Evolutionary conservation across 2,113 vertebrate species (phyloP).

Genomic region (Apus apus): DNA sequence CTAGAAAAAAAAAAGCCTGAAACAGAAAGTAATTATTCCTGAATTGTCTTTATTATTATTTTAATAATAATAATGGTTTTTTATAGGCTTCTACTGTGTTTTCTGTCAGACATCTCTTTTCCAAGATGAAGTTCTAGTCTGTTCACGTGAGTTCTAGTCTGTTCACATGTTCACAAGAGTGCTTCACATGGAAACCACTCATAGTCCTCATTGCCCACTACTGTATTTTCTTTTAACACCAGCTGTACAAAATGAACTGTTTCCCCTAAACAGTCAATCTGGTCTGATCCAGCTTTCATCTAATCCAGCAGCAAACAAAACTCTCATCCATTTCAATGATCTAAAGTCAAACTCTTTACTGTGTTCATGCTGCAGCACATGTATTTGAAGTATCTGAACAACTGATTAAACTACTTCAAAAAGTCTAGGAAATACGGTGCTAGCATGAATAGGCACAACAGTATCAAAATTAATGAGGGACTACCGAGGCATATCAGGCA

Average conservation of each 20-base stretch:
- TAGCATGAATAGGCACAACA: background rate
- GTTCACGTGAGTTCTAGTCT: background rate
- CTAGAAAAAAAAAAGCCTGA: rapidly evolving
- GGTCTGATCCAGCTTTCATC: background rate
- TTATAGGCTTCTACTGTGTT: background rate
- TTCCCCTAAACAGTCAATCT: background rate
- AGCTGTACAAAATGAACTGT: background rate
- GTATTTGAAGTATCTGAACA: background rate
- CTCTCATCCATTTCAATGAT: rapidly evolving
- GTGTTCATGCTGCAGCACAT: background rate
- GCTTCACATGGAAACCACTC: background rate
- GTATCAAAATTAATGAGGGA: background rate
- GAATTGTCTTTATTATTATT: background rate
- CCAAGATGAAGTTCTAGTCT: background rate
- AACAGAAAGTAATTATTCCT: background rate
- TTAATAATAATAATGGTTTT: background rate
- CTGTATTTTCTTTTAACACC: background rate
- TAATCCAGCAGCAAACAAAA: background rate
- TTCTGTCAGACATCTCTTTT: background rate
- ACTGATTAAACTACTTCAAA: background rate
- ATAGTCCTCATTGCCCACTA: background rate
- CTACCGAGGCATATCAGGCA: background rate
- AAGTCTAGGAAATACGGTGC: background rate
- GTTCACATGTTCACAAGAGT: too few species aligned
- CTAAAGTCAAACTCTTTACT: background rate